A percentile compares a stretch with the other conserved stretches of the same genome.
Evolutionary conservation across 2,113 vertebrate genomes (phyloP).

Genomic region (Peucedramus taeniatus): DNA sequence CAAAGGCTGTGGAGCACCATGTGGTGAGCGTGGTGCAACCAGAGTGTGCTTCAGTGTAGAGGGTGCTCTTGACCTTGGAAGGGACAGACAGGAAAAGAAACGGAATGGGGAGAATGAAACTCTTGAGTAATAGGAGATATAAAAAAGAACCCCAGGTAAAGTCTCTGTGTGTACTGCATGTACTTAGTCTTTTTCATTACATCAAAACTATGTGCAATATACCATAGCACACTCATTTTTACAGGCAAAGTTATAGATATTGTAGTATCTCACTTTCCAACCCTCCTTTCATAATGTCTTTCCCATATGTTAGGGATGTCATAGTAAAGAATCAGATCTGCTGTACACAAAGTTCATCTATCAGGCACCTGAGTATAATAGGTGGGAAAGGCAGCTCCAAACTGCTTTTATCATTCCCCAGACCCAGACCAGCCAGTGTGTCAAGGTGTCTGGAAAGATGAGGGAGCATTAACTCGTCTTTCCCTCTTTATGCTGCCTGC

Average conservation of each 20-base stretch:
- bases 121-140: neutral
- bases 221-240: neutral
- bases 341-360: neutral
- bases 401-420: neutral
- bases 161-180: rapidly evolving
- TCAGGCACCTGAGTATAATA: neutral
- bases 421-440: neutral
- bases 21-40: neutral
- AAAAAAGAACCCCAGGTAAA: neutral
- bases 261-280: neutral
- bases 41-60: neutral
- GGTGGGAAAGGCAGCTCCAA: neutral
- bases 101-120: neutral
- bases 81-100: neutral
- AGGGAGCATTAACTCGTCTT: neutral
- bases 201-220: neutral
- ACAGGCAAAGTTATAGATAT: neutral
- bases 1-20: neutral
- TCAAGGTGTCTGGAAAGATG: neutral
- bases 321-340: neutral
- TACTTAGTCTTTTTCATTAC: neutral
- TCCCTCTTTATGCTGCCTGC: neutral
- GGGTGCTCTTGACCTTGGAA: neutral
- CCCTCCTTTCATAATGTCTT: neutral
- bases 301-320: neutral